Conservation (phyloP, 2,797 vertebrate species). For the Decapterus maruadsi region DNA sequence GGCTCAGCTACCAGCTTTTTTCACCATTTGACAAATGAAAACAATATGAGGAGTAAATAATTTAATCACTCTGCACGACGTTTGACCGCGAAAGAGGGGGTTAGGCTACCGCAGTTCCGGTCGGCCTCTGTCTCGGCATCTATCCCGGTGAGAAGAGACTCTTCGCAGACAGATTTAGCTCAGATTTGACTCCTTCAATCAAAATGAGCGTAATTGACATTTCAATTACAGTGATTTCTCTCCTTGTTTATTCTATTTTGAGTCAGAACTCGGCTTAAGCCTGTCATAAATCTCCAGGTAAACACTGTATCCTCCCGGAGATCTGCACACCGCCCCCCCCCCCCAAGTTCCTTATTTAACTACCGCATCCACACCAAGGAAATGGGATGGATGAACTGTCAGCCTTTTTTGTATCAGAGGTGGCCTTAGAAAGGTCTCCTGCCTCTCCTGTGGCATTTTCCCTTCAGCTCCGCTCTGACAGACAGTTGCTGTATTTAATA, state of each 20-base stretch:
- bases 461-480: slow-evolving; percentile 44
- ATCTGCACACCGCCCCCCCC: neutral
- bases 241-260: slow-evolving; percentile 28
- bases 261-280: slow-evolving; percentile 6
- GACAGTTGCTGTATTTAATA: slow-evolving; percentile 68
- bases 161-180: neutral
- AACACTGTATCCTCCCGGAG: neutral
- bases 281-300: slow-evolving; percentile 10
- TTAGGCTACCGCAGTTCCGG: neutral
- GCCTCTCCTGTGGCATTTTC: slow-evolving; percentile 15
- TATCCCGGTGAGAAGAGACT: neutral
- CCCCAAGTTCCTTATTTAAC: slow-evolving; percentile 32
- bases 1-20: neutral
- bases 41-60: neutral
- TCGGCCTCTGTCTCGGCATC: slow-evolving; percentile 5
- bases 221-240: slow-evolving; percentile 18
- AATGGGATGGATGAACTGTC: slow-evolving; percentile 22
- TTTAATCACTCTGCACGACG: neutral
- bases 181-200: neutral
- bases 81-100: neutral
- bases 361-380: slow-evolving; percentile 25
- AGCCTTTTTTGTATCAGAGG: slow-evolving; percentile 20
- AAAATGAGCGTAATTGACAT: slow-evolving; percentile 21
- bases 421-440: slow-evolving; percentile 29
- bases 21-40: neutral